Conservation (phyloP, 2,797 vertebrate species). For the Fratercula arctica region DNA sequence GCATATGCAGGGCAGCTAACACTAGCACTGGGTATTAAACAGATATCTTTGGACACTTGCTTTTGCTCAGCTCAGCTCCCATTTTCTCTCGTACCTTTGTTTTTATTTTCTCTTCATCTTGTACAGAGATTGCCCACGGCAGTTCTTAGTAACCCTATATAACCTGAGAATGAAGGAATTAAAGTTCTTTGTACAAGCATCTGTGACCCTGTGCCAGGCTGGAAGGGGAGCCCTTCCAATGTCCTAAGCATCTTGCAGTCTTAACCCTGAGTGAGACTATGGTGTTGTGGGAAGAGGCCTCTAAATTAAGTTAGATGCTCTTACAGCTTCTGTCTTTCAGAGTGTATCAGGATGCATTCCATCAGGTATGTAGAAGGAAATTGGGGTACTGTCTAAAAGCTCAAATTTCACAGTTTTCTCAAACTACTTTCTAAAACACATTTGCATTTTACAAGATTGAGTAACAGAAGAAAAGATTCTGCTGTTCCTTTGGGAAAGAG, state of each 20-base stretch:
- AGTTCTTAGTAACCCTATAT: neutral
- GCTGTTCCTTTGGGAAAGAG: neutral
- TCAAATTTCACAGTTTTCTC: neutral
- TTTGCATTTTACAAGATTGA: neutral
- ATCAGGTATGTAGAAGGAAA: neutral
- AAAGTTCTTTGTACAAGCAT: neutral
- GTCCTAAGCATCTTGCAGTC: neutral
- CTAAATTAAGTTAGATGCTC: neutral
- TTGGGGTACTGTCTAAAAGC: neutral
- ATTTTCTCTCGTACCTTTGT: neutral
- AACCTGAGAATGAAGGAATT: neutral
- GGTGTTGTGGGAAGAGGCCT: neutral
- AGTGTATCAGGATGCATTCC: neutral
- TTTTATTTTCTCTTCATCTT: conserved; percentile 35
- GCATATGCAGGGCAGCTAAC: neutral
- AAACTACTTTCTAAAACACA: neutral
- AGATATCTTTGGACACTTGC: neutral
- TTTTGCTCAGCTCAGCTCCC: neutral
- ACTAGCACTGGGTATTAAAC: neutral
- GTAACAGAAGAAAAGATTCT: neutral
- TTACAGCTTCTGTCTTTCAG: neutral
- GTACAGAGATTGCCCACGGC: neutral
- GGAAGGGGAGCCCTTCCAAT: neutral
- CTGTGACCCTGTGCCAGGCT: neutral
- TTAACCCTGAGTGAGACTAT: neutral